Conservation (phyloP, 2,888 invertebrate species). For the Petrophora chlorosata region DNA sequence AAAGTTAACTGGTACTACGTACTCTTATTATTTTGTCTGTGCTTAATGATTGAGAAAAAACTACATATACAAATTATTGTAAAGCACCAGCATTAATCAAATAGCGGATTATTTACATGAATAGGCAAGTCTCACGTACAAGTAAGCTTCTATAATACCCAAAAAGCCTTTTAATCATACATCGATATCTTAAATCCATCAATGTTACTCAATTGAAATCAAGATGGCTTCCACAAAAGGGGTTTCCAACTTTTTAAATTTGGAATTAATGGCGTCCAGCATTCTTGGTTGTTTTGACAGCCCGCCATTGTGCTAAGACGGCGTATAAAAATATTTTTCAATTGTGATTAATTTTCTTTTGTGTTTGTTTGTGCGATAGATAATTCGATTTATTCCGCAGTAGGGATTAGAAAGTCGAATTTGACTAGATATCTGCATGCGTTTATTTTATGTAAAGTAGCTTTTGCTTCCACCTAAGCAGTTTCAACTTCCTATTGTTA, state of each 20-base stretch:
- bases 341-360: slow-evolving; percentile 54
- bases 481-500: too few relatives aligned
- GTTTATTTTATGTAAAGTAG: background rate
- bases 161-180: too few relatives aligned
- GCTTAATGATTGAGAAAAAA: too few relatives aligned
- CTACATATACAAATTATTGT: too few relatives aligned
- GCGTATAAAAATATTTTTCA: slow-evolving; percentile 44
- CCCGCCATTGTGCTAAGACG: slow-evolving; percentile 46
- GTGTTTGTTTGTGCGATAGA: slow-evolving; percentile 21
- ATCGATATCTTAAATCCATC: slow-evolving; percentile 44
- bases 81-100: too few relatives aligned
- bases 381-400: slow-evolving; percentile 23
- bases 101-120: too few relatives aligned
- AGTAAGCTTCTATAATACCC: too few relatives aligned
- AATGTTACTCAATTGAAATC: slow-evolving; percentile 65
- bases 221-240: slow-evolving; percentile 46
- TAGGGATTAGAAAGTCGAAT: slow-evolving; percentile 22
- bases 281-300: slow-evolving; percentile 54
- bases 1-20: too few relatives aligned
- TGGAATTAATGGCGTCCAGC: slow-evolving; percentile 49
- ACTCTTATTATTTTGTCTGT: too few relatives aligned
- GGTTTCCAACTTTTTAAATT: slow-evolving; percentile 40
- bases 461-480: too few relatives aligned
- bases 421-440: background rate
- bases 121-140: too few relatives aligned